Evolutionary conservation across 37 sponge, comb jelly and placozoan species (phyloP).

Genomic region (Oscarella lobularis): DNA sequence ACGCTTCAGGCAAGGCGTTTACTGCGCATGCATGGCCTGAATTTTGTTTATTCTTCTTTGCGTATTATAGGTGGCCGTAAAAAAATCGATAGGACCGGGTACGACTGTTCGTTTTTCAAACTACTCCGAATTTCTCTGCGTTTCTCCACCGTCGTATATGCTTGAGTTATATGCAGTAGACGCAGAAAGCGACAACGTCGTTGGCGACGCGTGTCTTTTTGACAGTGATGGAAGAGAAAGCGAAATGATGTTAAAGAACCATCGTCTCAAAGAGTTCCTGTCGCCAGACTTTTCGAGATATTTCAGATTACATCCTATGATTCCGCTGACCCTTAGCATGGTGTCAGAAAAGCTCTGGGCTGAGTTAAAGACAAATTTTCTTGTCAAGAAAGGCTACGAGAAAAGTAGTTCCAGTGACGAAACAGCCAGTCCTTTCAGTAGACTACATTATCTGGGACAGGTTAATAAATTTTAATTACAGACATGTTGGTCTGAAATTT

Average conservation of each 20-base stretch:
- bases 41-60: too few relatives aligned
- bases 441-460: background rate
- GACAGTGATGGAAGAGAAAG: background rate
- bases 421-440: too few relatives aligned
- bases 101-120: background rate
- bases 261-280: background rate
- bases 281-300: background rate
- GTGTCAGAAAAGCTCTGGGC: background rate
- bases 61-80: background rate
- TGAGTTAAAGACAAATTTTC: background rate
- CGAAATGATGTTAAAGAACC: background rate
- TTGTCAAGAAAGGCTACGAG: background rate
- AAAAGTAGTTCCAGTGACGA: background rate
- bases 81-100: background rate
- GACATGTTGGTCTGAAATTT: background rate
- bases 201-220: background rate
- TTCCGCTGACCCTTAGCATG: background rate
- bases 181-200: too few relatives aligned
- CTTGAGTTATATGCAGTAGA: too few relatives aligned
- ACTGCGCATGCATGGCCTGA: too few relatives aligned
- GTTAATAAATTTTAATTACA: background rate
- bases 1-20: too few relatives aligned
- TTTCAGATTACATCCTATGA: background rate
- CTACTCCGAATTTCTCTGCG: background rate
- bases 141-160: background rate